Conservation (phyloP, 2,113 vertebrate species). For the Falcunculus frontatus region DNA sequence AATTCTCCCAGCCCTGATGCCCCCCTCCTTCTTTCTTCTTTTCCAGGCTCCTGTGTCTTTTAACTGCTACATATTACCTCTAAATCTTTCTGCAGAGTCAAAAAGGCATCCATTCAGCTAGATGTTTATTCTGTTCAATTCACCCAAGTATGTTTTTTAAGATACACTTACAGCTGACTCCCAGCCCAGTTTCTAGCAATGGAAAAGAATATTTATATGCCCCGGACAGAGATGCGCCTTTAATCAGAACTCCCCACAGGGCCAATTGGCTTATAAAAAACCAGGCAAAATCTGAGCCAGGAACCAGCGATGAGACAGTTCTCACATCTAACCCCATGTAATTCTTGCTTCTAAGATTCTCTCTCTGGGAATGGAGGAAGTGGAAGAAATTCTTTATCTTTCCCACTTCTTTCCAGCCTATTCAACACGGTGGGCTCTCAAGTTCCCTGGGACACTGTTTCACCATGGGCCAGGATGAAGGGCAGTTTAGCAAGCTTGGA, state of each 20-base stretch:
- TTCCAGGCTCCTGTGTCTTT: not conserved
- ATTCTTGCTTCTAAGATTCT: not conserved
- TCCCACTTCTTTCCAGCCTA: not conserved
- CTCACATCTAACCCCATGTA: not conserved
- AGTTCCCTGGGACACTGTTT: not conserved
- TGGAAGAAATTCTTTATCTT: not conserved
- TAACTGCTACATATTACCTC: constrained; percentile 25
- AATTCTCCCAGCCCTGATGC: not conserved
- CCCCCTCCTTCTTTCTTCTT: not conserved
- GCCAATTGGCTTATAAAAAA: not conserved
- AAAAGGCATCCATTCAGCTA: not conserved
- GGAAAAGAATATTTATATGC: constrained; percentile 2
- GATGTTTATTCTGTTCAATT: constrained; percentile 32
- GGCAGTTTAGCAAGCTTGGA: not conserved
- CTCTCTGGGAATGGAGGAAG: not conserved
- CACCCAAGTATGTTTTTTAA: constrained; percentile 3
- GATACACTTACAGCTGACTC: not conserved
- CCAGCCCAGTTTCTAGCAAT: constrained; percentile 2
- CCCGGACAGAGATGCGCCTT: not conserved
- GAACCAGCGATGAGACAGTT: not conserved
- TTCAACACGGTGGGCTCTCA: not conserved
- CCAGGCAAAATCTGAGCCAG: not conserved
- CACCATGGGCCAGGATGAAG: not conserved
- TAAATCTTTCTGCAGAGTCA: constrained; percentile 29
- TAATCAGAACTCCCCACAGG: not conserved